These are phyloP conservation scores for Sinotaia quadrata DNA, from an alignment of 2,888 invertebrate species.

Conservation along the genomic window DNA sequence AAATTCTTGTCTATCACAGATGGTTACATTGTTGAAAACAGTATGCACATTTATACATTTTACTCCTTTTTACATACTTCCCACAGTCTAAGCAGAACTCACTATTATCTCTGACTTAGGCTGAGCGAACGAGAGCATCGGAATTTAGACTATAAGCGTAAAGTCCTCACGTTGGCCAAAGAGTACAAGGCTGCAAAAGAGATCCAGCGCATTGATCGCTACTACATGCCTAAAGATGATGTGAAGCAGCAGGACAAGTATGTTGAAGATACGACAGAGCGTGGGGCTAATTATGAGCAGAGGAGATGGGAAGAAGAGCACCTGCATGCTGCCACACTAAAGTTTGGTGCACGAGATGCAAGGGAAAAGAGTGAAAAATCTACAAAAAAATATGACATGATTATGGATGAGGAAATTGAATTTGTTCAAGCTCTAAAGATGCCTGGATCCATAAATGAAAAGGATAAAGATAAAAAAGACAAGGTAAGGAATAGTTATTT, in stretches of 20 bases:
- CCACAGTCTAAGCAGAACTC: background rate
- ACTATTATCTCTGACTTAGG: slow-evolving; percentile 73
- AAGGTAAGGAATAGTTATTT: too few relatives aligned
- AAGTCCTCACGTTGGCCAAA: slow-evolving; percentile 89
- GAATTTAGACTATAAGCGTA: slow-evolving; percentile 91
- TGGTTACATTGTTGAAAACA: too few relatives aligned
- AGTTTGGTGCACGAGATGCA: slow-evolving; percentile 93
- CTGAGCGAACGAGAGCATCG: slow-evolving; percentile 88
- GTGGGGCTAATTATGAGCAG: slow-evolving; percentile 76
- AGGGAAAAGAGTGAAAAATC: slow-evolving; percentile 68
- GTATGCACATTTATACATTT: too few relatives aligned
- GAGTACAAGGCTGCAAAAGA: slow-evolving; percentile 96
- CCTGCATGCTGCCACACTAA: slow-evolving; percentile 91
- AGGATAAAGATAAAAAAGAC: slow-evolving; percentile 40
- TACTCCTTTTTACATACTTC: too few relatives aligned
- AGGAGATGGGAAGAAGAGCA: slow-evolving; percentile 98
- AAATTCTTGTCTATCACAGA: too few relatives aligned
- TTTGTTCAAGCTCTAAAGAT: slow-evolving; percentile 85
- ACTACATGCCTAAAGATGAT: slow-evolving; percentile 89
- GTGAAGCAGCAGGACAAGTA: slow-evolving; percentile 69
- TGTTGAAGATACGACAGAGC: slow-evolving; percentile 84
- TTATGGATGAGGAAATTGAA: slow-evolving; percentile 97
- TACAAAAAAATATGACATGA: slow-evolving; percentile 86
- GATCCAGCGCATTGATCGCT: slow-evolving; percentile 91
- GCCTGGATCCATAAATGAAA: slow-evolving; percentile 72